Percentiles rank a stretch among this genome's conserved stretches.
These are phyloP conservation scores for Chironomus riparius DNA, from an alignment of 2,888 invertebrate species.

Conservation along the genomic window DNA sequence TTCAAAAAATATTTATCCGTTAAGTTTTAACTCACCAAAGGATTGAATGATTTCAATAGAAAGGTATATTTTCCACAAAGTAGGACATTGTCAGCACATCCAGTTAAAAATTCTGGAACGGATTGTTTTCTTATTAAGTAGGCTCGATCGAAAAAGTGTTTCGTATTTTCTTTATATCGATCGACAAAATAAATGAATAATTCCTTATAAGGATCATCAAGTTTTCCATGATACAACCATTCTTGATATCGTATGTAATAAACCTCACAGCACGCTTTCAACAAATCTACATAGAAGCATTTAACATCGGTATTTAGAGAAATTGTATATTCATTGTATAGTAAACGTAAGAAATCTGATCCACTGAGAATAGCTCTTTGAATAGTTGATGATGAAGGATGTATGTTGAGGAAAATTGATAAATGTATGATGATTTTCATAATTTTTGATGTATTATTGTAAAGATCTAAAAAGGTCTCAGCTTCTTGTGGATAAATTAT, in stretches of 20 bases:
- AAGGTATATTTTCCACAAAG: constrained; percentile 67
- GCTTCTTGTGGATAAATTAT: constrained; percentile 35
- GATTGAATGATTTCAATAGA: constrained; percentile 59
- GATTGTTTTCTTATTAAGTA: constrained; percentile 36
- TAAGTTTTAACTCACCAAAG: constrained; percentile 47
- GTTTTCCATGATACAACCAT: constrained; percentile 77
- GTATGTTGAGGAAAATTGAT: constrained; percentile 35
- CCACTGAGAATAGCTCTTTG: constrained; percentile 34
- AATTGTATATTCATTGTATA: constrained; percentile 37
- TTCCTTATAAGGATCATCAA: constrained; percentile 73
- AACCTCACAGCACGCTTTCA: constrained; percentile 37
- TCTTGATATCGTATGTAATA: constrained; percentile 52
- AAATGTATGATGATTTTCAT: constrained; percentile 36
- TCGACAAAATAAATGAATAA: constrained; percentile 58
- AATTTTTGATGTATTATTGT: constrained; percentile 33
- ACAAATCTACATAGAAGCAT: constrained; percentile 36
- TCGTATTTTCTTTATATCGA: constrained; percentile 36
- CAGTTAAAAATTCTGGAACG: constrained; percentile 59
- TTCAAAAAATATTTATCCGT: background rate
- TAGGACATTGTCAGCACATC: constrained; percentile 55
- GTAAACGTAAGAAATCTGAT: constrained; percentile 36
- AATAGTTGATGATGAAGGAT: constrained; percentile 35
- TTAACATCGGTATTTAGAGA: constrained; percentile 35
- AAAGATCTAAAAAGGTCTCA: constrained; percentile 33
- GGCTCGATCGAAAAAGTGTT: constrained; percentile 40